Percentiles rank a stretch among this genome's conserved stretches.
Conservation (phyloP, 2,797 vertebrate genomes). For the Amblyopsis hoosieri region DNA sequence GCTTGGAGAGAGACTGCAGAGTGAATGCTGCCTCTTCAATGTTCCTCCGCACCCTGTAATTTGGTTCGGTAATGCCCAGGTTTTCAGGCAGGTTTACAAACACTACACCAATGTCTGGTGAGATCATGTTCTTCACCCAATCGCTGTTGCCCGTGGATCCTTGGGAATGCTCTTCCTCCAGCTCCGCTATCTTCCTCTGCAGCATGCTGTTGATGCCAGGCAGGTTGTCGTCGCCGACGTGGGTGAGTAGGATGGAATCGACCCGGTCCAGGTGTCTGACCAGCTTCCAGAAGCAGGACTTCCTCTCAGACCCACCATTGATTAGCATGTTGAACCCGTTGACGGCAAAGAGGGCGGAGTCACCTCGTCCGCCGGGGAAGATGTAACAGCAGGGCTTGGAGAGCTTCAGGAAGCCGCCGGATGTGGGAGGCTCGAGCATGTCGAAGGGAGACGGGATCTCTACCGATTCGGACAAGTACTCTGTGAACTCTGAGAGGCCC, state of each 20-base stretch:
- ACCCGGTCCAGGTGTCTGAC: constrained; percentile 94
- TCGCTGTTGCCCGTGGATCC: constrained; percentile 94
- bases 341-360: constrained; percentile 95
- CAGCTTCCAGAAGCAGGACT: constrained; percentile 98
- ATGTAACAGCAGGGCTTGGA: constrained; percentile 99
- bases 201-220: constrained; percentile 97
- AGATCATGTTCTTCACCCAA: constrained; percentile 98
- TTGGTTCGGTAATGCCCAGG: constrained; percentile 84
- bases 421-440: constrained; percentile 93
- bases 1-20: constrained; percentile 89
- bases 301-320: constrained; percentile 94
- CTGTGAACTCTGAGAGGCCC: constrained; percentile 97
- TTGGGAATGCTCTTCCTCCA: constrained; percentile 95
- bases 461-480: constrained; percentile 96
- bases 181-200: constrained; percentile 90
- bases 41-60: constrained; percentile 84
- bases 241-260: constrained; percentile 95
- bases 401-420: constrained; percentile 95
- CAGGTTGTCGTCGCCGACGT: constrained; percentile 93
- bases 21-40: constrained; percentile 90
- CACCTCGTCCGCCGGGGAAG: constrained; percentile 92
- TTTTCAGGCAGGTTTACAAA: constrained; percentile 95
- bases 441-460: constrained; percentile 96
- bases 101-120: constrained; percentile 93
- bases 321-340: constrained; percentile 99